Percentiles rank a stretch among this genome's conserved stretches.
Evolutionary conservation across 2,113 vertebrate species (phyloP).

Genomic region (Pipra filicauda): DNA sequence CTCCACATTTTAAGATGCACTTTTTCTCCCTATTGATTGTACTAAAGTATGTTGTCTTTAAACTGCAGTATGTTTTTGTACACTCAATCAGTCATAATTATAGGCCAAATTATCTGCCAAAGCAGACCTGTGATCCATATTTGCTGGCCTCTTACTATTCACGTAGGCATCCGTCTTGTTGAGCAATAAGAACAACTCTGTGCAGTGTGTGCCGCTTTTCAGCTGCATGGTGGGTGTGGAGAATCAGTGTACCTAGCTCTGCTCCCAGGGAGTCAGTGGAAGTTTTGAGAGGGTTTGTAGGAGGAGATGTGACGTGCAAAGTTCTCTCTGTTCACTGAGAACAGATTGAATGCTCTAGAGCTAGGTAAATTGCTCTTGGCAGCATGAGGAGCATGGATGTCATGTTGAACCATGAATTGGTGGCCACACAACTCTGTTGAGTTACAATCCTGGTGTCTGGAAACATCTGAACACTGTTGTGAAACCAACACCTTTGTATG

Average conservation of each 20-base stretch:
- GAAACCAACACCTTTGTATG: background rate
- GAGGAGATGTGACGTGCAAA: background rate
- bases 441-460: background rate
- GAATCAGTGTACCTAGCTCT: background rate
- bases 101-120: background rate
- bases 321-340: background rate
- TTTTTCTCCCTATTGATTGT: constrained; percentile 71
- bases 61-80: constrained; percentile 55
- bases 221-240: background rate
- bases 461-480: background rate
- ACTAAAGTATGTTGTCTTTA: constrained; percentile 74
- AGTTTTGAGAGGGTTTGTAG: background rate
- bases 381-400: background rate
- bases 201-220: background rate
- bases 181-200: constrained; percentile 34
- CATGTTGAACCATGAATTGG: background rate
- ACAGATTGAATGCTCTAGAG: background rate
- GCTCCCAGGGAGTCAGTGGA: background rate
- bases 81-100: constrained; percentile 16
- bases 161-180: background rate
- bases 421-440: background rate
- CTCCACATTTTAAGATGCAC: constrained; percentile 66
- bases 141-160: background rate
- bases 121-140: constrained; percentile 2
- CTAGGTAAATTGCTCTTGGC: background rate